Percentiles rank a stretch among this genome's conserved stretches.
Conservation (phyloP, 2,113 vertebrate genomes). For the Casuarius casuarius region DNA sequence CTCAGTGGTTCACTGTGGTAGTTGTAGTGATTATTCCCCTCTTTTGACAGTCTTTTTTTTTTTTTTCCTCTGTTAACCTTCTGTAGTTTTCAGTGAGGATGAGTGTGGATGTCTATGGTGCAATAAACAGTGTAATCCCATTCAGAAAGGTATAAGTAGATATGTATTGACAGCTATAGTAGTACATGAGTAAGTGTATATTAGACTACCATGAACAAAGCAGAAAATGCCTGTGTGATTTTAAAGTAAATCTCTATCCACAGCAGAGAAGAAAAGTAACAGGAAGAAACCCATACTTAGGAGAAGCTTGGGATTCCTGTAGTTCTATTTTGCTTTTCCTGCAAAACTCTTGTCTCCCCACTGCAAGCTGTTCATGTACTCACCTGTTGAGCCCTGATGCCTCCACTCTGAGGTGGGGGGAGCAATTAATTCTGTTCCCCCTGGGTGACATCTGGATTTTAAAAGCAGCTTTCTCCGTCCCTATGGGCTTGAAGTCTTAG, state of each 20-base stretch:
- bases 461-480: background rate
- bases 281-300: background rate
- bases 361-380: background rate
- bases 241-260: background rate
- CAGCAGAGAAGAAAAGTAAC: background rate
- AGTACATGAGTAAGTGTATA: background rate
- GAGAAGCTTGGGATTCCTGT: background rate
- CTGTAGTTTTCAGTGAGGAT: background rate
- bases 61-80: background rate
- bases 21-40: background rate
- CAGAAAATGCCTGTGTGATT: background rate
- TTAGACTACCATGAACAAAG: background rate
- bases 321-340: background rate
- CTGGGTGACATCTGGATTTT: background rate
- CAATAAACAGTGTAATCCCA: background rate
- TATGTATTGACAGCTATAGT: background rate
- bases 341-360: background rate
- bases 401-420: background rate
- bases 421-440: background rate
- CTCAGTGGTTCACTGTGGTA: background rate
- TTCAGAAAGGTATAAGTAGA: background rate
- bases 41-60: background rate
- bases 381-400: background rate
- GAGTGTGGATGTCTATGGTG: background rate
- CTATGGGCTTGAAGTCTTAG: background rate